Evolutionary conservation across 1,140 invertebrate species (phyloP), one percentile per base, ranked within the genome.

Genomic region (Heliconius hewitsoni): DNA sequence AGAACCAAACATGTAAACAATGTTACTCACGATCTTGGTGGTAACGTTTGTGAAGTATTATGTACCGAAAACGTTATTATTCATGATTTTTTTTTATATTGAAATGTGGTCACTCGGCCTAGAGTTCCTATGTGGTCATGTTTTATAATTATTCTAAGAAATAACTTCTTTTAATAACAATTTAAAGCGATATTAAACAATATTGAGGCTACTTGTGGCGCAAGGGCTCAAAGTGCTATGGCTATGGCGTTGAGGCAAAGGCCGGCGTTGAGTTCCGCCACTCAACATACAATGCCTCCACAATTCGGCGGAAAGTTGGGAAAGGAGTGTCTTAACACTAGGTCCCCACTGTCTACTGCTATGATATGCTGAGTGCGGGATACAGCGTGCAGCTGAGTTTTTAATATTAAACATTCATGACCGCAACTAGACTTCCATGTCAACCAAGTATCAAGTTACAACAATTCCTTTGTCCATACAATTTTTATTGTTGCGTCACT

Each of bases 401-500:
- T 23, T 57, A 57, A 23, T 23, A 5, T 57, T 66, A 27, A 16
- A 66, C 81, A 85, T 85, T 88, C 86, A 82, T 80, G 84, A 77
- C 84, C 83, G 76, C 66, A 76, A 78, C 39, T 76, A 80, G 80
- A 83, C 83, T 81, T 80, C 81, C 80, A 82, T 82, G 83, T 84
- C 81, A 83, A 79, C 78, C 30, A 81, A 72, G 76, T 82, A 78
- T 85, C 82, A 83, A 77, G 78, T 83, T 84, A 82, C 78, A 84
- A 76, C 83, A 89, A 93, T 92, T 93, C 90, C 92, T 93, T 94
- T 93, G 92, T 94, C 88, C 86, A 81, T 86, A 86, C 81, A 89
- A 91, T 89, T 92, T 91, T 92, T 88, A 92, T 92, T 91, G 91
- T 93, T 94, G 88, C 91, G 87, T 93, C 92, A 92, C 83, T 77